Conservation (phyloP, 2,888 invertebrate species). For the Glyphotaelius pellucidus region DNA sequence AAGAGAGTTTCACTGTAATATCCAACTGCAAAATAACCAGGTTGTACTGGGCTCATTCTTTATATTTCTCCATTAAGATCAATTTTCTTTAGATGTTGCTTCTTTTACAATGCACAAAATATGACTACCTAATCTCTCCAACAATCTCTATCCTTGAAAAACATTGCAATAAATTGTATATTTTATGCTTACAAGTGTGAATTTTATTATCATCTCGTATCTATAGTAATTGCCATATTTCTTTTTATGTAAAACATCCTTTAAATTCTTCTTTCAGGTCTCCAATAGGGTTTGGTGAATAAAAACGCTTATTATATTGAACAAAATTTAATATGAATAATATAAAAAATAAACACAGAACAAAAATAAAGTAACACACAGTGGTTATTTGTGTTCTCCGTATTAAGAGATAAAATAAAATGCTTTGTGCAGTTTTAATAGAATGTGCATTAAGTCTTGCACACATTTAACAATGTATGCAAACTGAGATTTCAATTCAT, state of each 20-base stretch:
- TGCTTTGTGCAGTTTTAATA: background rate
- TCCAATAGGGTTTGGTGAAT: background rate
- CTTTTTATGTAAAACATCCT: background rate
- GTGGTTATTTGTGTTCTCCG: conserved; percentile 5
- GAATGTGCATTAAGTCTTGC: background rate
- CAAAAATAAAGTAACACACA: background rate
- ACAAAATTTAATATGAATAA: conserved; percentile 34
- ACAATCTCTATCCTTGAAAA: background rate
- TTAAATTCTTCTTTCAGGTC: background rate
- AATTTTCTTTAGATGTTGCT: background rate
- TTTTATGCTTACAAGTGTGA: conserved; percentile 30
- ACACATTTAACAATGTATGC: background rate
- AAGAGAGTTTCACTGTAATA: background rate
- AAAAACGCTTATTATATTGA: conserved; percentile 17
- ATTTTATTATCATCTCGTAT: background rate
- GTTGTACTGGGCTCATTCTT: background rate
- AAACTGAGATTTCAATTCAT: background rate
- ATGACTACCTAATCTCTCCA: background rate
- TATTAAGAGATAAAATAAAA: conserved; percentile 4
- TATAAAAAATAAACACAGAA: conserved; percentile 26
- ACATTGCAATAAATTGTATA: conserved; percentile 39
- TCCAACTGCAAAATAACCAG: background rate
- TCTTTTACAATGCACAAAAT: background rate
- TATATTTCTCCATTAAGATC: background rate
- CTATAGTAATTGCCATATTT: background rate